phyloP scores from a whole-genome alignment of 2,888 invertebrate genomes.

The Nomada hirtipes region DNA sequence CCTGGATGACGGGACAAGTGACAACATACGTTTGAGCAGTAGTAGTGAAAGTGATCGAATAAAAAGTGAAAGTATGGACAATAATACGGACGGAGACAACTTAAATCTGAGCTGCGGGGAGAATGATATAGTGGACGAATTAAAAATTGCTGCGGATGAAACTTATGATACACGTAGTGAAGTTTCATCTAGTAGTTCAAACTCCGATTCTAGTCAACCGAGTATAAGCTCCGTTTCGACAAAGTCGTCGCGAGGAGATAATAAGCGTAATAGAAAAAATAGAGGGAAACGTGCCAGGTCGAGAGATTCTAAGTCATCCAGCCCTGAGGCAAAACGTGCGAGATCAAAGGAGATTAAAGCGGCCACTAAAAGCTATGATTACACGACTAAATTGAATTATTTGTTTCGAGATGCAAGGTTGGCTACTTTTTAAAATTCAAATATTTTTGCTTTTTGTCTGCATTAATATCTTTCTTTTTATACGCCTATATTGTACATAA shows the following conservation, averaged over 20 bases:
- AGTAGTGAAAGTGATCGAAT: constrained; percentile 53
- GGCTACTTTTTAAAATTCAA: constrained; percentile 56
- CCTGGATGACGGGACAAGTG: constrained; percentile 61
- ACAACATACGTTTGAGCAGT: constrained; percentile 49
- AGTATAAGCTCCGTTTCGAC: constrained; percentile 92
- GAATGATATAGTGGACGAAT: constrained; percentile 91
- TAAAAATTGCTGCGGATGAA: constrained; percentile 91
- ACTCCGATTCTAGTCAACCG: constrained; percentile 88
- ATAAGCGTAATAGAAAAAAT: constrained; percentile 80
- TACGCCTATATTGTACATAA: too few relatives aligned
- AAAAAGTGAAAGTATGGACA: constrained; percentile 69
- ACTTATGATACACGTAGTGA: constrained; percentile 95
- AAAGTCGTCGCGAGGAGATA: constrained; percentile 86
- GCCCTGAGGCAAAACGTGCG: constrained; percentile 82
- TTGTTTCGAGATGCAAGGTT: constrained; percentile 94
- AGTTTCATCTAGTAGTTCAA: constrained; percentile 92
- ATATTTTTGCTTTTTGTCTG: not conserved
- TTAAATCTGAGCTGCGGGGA: constrained; percentile 81
- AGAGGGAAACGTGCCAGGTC: constrained; percentile 80
- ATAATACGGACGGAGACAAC: constrained; percentile 79
- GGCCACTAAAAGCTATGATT: constrained; percentile 91
- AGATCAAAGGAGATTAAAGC: constrained; percentile 82
- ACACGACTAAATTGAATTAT: constrained; percentile 95
- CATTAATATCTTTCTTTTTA: not conserved
- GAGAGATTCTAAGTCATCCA: constrained; percentile 80